Percentiles rank a stretch among this genome's conserved stretches.
phyloP scores from a whole-genome alignment of 2,113 vertebrate species.

The Austrofundulus limnaeus region DNA sequence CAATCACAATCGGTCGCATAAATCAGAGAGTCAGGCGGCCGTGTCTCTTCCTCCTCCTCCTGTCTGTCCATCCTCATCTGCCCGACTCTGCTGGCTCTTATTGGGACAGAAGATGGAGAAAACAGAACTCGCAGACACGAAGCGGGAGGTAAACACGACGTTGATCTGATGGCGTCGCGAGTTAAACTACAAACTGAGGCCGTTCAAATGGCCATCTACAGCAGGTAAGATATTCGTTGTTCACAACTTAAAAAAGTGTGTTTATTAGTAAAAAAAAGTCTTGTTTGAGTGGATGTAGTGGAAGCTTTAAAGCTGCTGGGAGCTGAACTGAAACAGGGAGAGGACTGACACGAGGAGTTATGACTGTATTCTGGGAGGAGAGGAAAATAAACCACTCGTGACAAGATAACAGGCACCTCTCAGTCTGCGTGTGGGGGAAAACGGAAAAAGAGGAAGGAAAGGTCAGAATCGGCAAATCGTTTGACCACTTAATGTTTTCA shows the following conservation, averaged over 20 bases:
- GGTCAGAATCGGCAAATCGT: not conserved
- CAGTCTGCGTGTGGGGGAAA: conserved; percentile 19
- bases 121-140: conserved; percentile 50
- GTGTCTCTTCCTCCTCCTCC: conserved; percentile 39
- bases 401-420: conserved; percentile 49
- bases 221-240: no score
- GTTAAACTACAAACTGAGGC: no score
- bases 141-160: not conserved
- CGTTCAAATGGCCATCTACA: no score
- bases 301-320: no score
- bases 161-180: no score
- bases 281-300: no score
- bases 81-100: conserved; percentile 67
- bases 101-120: conserved; percentile 66
- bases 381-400: conserved; percentile 46
- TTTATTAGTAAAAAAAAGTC: no score
- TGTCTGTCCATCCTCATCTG: no score
- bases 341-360: conserved; percentile 32
- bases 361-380: conserved; percentile 34
- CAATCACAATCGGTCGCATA: conserved; percentile 40
- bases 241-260: not conserved
- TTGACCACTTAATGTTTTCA: no score
- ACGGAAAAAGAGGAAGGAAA: conserved; percentile 13
- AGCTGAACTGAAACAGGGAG: conserved; percentile 25
- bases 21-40: conserved; percentile 56